These are phyloP conservation scores for Oscheius myriophilus DNA, from an alignment of 2,888 invertebrate genomes.

Conservation along the genomic window DNA sequence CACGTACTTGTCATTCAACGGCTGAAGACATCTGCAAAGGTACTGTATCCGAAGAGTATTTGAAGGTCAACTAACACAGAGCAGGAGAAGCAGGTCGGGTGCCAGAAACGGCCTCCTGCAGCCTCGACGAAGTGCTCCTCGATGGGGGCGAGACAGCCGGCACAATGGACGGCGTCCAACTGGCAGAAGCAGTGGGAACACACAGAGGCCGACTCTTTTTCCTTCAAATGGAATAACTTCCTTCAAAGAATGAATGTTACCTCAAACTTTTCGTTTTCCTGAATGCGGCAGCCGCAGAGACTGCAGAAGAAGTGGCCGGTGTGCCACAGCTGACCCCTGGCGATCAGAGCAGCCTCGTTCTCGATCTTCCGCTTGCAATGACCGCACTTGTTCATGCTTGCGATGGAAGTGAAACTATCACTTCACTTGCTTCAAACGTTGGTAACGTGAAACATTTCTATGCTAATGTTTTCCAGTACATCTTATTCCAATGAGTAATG, in stretches of 20 bases:
- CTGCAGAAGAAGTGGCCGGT: slow-evolving; percentile 21
- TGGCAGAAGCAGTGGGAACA: slow-evolving; percentile 17
- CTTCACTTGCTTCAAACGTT: too few relatives aligned
- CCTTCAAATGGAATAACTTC: neutral
- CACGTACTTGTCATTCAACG: slow-evolving; percentile 7
- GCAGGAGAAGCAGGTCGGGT: slow-evolving; percentile 28
- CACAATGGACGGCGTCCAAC: slow-evolving; percentile 13
- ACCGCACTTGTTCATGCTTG: slow-evolving; percentile 20
- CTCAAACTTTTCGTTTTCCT: slow-evolving; percentile 27
- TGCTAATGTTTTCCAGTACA: too few relatives aligned
- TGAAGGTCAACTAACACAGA: slow-evolving; percentile 8
- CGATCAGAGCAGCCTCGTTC: slow-evolving; percentile 19
- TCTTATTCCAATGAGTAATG: too few relatives aligned
- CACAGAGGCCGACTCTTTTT: slow-evolving; percentile 18
- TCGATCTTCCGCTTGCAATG: slow-evolving; percentile 25
- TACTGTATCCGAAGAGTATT: neutral
- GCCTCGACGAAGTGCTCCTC: slow-evolving; percentile 20
- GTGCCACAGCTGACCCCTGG: slow-evolving; percentile 27
- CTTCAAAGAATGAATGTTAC: neutral
- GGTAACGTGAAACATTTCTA: too few relatives aligned
- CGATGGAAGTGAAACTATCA: neutral
- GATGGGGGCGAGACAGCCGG: slow-evolving; percentile 16
- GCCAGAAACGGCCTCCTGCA: slow-evolving; percentile 14
- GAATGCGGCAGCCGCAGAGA: slow-evolving; percentile 26
- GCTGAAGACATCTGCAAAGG: slow-evolving; percentile 26